Conservation (phyloP, 2,888 invertebrate genomes). For the Therioaphis trifolii region DNA sequence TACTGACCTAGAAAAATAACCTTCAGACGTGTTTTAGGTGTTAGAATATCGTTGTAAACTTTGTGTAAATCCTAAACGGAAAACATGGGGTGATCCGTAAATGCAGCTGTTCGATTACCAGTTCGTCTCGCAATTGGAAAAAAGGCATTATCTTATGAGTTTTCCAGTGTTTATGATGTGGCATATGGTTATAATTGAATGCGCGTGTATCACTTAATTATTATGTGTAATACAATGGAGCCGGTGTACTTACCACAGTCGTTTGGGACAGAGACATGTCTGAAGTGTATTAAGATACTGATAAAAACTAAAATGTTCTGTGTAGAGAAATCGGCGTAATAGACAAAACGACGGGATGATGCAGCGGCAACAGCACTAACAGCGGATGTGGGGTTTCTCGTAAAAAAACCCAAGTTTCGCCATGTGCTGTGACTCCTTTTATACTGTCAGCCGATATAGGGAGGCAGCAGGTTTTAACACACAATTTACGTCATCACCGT, state of each 20-base stretch:
- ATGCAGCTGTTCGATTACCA: no score
- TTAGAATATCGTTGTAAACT: no score
- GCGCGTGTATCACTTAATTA: not conserved
- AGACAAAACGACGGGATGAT: no score
- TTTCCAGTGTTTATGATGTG: conserved; percentile 78
- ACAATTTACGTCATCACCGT: conserved; percentile 10
- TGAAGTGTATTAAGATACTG: not conserved
- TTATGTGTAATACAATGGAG: not conserved
- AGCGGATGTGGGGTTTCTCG: conserved; percentile 75
- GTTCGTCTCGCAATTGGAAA: not conserved
- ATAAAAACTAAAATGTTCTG: no score
- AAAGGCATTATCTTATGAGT: not conserved
- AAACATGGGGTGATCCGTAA: no score
- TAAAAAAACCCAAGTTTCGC: conserved; percentile 25
- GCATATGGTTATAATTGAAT: conserved; percentile 75
- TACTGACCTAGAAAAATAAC: conserved; percentile 64
- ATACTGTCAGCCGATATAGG: conserved; percentile 51
- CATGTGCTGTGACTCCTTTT: conserved; percentile 55
- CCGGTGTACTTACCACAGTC: conserved; percentile 72
- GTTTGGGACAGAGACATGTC: conserved; percentile 91
- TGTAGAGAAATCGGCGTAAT: no score
- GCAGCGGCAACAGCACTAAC: conserved; percentile 68
- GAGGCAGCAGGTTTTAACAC: conserved; percentile 52
- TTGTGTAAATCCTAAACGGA: no score
- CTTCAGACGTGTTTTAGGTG: conserved; percentile 73